phyloP scores from a whole-genome alignment of 2,113 vertebrate genomes.

The Tretioscincus oriximinensis region DNA sequence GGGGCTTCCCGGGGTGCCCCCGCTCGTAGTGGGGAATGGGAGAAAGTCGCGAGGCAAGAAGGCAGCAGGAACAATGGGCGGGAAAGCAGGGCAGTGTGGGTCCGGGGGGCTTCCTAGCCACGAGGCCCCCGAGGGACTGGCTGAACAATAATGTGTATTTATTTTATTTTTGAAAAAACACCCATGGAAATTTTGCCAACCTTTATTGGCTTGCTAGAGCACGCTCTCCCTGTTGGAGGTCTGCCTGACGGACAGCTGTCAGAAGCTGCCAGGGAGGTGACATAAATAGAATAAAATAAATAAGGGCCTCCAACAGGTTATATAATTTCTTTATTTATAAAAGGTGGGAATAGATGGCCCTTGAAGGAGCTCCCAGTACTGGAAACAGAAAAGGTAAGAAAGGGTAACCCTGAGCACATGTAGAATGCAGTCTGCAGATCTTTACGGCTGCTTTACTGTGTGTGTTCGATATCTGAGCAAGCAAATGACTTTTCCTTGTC shows the following conservation, averaged over 20 bases:
- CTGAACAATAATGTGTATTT: not conserved
- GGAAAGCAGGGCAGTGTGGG: not conserved
- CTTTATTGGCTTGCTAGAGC: too few relatives aligned
- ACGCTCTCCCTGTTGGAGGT: not conserved
- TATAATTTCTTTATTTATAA: too few relatives aligned
- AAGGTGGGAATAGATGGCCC: not conserved
- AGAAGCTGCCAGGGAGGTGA: not conserved
- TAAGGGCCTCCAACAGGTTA: not conserved
- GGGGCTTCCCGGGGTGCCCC: not conserved
- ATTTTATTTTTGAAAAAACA: too few relatives aligned
- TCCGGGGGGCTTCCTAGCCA: not conserved
- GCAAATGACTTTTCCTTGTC: too few relatives aligned
- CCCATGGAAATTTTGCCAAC: not conserved
- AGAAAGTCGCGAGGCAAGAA: not conserved
- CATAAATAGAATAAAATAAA: not conserved
- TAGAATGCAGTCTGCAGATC: too few relatives aligned
- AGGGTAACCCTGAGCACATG: not conserved
- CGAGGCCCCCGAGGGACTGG: not conserved
- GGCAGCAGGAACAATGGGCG: not conserved
- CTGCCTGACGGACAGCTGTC: not conserved
- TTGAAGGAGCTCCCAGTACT: not conserved
- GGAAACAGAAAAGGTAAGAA: not conserved
- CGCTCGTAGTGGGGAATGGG: not conserved
- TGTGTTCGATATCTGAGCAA: too few relatives aligned
- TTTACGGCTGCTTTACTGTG: too few relatives aligned